These are phyloP conservation scores for Aulostomus chinensis DNA, from an alignment of 2,797 vertebrate genomes.

Conservation along the genomic window DNA sequence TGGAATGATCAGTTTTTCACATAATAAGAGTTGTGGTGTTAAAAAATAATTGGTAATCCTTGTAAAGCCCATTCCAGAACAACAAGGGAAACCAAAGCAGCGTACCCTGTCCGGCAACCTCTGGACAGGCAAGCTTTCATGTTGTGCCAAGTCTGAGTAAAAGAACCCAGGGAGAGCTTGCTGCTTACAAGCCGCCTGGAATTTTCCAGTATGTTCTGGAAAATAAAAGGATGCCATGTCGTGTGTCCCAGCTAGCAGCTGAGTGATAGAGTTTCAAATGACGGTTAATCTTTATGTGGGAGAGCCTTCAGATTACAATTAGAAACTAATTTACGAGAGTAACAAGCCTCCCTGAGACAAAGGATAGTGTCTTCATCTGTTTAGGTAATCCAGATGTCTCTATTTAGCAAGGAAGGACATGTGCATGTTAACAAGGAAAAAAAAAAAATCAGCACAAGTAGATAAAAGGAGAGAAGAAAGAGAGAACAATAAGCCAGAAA, in stretches of 20 bases:
- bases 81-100: constrained; percentile 28
- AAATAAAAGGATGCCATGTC: constrained; percentile 57
- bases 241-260: constrained; percentile 26
- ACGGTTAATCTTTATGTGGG: background rate
- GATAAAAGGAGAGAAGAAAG: constrained; percentile 1
- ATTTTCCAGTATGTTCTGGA: constrained; percentile 59
- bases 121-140: constrained; percentile 49
- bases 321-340: constrained; percentile 6
- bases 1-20: background rate
- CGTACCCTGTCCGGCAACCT: constrained; percentile 27
- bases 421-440: background rate
- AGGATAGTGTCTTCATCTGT: background rate
- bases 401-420: background rate
- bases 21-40: background rate
- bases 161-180: constrained; percentile 31
- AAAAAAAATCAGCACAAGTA: background rate
- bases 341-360: background rate
- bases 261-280: constrained; percentile 20
- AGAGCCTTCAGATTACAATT: constrained; percentile 3
- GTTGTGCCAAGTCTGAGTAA: constrained; percentile 46
- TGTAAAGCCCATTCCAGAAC: background rate
- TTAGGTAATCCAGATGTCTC: background rate
- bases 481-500: background rate
- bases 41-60: background rate
- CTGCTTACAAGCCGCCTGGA: constrained; percentile 45